Percentiles rank a stretch among this genome's conserved stretches.
Conservation (phyloP, 2,797 vertebrate genomes). For the Arremon aurantiirostris region DNA sequence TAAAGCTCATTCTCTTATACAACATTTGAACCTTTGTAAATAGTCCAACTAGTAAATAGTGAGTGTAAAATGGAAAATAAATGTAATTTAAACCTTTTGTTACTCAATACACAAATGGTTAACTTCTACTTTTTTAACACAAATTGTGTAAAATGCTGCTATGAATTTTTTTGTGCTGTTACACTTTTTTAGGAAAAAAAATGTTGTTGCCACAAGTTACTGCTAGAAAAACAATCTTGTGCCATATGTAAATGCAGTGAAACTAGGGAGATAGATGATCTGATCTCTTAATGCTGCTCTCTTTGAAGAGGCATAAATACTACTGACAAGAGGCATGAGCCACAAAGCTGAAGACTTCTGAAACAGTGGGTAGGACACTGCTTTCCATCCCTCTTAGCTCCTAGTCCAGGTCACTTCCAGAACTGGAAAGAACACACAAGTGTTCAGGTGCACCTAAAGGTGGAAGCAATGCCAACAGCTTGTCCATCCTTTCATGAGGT, state of each 20-base stretch:
- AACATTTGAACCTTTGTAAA: slow-evolving; percentile 73
- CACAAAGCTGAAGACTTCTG: background rate
- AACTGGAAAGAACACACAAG: background rate
- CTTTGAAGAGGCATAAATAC: slow-evolving; percentile 51
- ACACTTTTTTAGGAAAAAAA: slow-evolving; percentile 67
- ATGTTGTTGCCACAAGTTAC: slow-evolving; percentile 68
- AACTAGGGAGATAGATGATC: slow-evolving; percentile 7
- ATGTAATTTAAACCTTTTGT: slow-evolving; percentile 74
- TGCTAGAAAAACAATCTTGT: slow-evolving; percentile 66
- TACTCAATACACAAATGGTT: slow-evolving; percentile 71
- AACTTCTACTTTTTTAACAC: slow-evolving; percentile 75
- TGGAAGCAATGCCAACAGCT: background rate
- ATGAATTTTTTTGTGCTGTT: slow-evolving; percentile 77
- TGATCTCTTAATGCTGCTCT: slow-evolving; percentile 38
- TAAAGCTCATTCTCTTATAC: slow-evolving; percentile 47
- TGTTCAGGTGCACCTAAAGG: background rate
- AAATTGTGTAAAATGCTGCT: slow-evolving; percentile 79
- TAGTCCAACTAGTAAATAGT: slow-evolving; percentile 72
- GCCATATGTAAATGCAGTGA: slow-evolving; percentile 68
- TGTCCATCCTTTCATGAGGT: background rate
- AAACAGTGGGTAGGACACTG: background rate
- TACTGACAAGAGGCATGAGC: slow-evolving; percentile 41
- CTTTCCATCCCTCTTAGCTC: background rate
- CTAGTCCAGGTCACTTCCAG: background rate
- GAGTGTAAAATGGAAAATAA: slow-evolving; percentile 75